Evolutionary conservation across 2,888 invertebrate species (phyloP).

Genomic region (Mechanitis mazaeus): DNA sequence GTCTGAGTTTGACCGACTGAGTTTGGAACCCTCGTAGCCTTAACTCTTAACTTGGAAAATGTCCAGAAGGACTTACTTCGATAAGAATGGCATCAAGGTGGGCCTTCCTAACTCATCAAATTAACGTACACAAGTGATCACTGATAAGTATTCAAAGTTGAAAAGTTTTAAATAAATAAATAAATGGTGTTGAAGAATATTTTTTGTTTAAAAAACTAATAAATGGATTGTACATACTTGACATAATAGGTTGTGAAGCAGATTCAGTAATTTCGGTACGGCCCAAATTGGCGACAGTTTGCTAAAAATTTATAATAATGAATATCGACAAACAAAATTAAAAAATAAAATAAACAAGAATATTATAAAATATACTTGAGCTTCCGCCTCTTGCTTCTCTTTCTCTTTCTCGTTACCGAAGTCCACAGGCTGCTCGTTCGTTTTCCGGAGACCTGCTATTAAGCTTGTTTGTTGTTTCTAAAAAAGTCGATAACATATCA

Average conservation of each 20-base stretch:
- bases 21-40: no score
- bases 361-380: conserved; percentile 44
- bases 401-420: conserved; percentile 80
- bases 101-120: no score
- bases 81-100: no score
- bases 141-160: no score
- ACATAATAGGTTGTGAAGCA: conserved; percentile 65
- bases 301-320: conserved; percentile 36
- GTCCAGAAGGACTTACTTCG: no score
- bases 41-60: no score
- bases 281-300: conserved; percentile 48
- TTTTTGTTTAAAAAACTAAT: conserved; percentile 2
- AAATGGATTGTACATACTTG: conserved; percentile 46
- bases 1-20: no score
- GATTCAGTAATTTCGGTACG: conserved; percentile 68
- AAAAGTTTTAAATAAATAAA: no score
- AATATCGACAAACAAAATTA: neutral
- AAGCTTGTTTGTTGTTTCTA: conserved; percentile 96
- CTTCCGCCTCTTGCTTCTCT: conserved; percentile 65
- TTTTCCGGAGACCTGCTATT: conserved; percentile 92
- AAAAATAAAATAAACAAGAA: neutral
- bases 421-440: conserved; percentile 82
- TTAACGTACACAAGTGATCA: no score
- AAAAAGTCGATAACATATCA: conserved; percentile 29
- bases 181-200: neutral